Evolutionary conservation across 2,888 invertebrate genomes (phyloP).

Genomic region (Macropis europaea): DNA sequence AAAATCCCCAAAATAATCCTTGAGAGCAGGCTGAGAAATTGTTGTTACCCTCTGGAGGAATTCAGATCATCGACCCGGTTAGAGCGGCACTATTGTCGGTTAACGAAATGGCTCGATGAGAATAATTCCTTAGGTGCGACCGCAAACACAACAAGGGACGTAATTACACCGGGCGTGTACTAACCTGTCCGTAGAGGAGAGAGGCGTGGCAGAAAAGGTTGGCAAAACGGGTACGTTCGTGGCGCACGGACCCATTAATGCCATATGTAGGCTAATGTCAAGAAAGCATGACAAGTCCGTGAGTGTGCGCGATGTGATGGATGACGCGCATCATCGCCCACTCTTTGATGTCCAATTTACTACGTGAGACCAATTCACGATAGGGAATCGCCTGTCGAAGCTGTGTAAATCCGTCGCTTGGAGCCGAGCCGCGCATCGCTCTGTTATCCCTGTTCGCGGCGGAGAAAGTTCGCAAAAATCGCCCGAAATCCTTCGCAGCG

Average conservation of each 20-base stretch:
- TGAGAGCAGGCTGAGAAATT: too few relatives aligned
- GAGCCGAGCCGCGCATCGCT: not conserved
- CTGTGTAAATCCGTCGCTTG: not conserved
- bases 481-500: conserved; percentile 2
- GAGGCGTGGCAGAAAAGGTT: conserved; percentile 57
- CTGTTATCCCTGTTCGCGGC: not conserved
- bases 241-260: conserved; percentile 47
- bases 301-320: conserved; percentile 67
- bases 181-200: conserved; percentile 41
- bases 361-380: conserved; percentile 43
- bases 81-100: conserved; percentile 6
- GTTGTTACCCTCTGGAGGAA: not conserved
- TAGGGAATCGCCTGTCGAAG: conserved; percentile 17
- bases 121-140: conserved; percentile 42
- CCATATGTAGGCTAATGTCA: conserved; percentile 74
- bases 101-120: conserved; percentile 22
- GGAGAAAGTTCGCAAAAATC: conserved; percentile 35
- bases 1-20: too few relatives aligned
- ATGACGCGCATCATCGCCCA: conserved; percentile 70
- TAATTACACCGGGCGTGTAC: conserved; percentile 60
- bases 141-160: conserved; percentile 43
- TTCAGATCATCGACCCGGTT: conserved; percentile 15
- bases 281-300: conserved; percentile 71
- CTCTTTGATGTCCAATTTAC: conserved; percentile 52
- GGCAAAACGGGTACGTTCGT: conserved; percentile 48